Base-by-base conservation (phyloP, 2,888 invertebrate genomes). In the Herminia tarsipennalis region DNA sequence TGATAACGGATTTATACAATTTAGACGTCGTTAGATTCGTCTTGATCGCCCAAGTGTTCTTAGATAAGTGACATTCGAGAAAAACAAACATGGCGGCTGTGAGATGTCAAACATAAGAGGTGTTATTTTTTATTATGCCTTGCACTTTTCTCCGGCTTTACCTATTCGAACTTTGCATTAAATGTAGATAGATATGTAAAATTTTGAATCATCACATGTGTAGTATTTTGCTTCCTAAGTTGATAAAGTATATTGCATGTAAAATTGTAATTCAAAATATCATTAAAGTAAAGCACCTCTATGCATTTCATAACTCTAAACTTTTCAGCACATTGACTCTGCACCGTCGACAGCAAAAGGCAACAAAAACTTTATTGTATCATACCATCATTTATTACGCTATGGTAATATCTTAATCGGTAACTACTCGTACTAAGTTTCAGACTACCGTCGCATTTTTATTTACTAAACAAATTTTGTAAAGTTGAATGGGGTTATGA, bases 381-480 rank as follows among this genome's bases (percentile, higher is more conserved):
- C 20, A 32, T n/a, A 30, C 17, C 17, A n/a, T 30, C 27, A 14
- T 47, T 64, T 59, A 47, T 44, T 30, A 33, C 34, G 5, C 8
- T 21, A 39, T 38, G 21, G 14, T 30, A 34, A 47, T 42, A 37
- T 29, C 47, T 45, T 44, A 39, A 44, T 58, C 28, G 33, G n/a
- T 28, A 39, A 36, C 21, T 12, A 36, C 29, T 30, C 4, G 3
- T 24, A 18, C 1, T 27, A 18, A 24, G 1, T 28, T 36, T 5
- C 16, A 17, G 2, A 6, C 21, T 12, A 12, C 17, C 16, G 6
- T 35, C 3, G 0, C 28, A n/a, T n/a, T n/a, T n/a, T n/a, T n/a
- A n/a, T n/a, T n/a, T 12, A 27, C n/a, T 5, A 27, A 2, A 18
- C 18, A 2, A 18, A 24, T 24, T 5, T 10, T 17, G 27, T 9